Evolutionary conservation across 2,888 invertebrate genomes (phyloP).

Genomic region (Sericinus montela): DNA sequence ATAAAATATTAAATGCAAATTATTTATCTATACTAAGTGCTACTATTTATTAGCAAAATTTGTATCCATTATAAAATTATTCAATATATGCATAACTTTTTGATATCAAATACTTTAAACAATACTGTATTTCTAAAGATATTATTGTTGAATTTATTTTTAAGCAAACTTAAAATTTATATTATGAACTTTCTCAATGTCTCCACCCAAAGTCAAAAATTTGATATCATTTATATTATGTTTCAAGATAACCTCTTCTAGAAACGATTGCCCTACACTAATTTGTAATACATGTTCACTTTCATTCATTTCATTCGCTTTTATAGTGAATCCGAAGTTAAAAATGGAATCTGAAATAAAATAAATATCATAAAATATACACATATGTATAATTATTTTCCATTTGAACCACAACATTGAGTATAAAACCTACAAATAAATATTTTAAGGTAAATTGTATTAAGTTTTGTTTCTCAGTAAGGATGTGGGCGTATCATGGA

Average conservation of each 20-base stretch:
- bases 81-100: constrained; percentile 1
- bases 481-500: too few relatives aligned
- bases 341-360: constrained; percentile 38
- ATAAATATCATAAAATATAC: too few relatives aligned
- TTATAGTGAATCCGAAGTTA: constrained; percentile 18
- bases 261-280: constrained; percentile 28
- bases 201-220: constrained; percentile 44
- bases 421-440: too few relatives aligned
- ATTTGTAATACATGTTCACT: constrained; percentile 26
- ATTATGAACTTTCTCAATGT: constrained; percentile 39
- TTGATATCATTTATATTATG: constrained; percentile 42
- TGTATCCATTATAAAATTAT: neutral
- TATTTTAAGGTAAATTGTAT: too few relatives aligned
- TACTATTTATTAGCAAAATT: too few relatives aligned
- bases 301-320: constrained; percentile 6
- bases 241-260: constrained; percentile 34
- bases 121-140: too few relatives aligned
- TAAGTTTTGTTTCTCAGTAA: too few relatives aligned
- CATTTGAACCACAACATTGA: too few relatives aligned
- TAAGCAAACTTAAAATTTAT: constrained; percentile 42
- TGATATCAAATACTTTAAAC: too few relatives aligned
- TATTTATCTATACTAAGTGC: too few relatives aligned
- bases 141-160: constrained; percentile 12
- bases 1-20: too few relatives aligned
- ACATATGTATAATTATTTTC: too few relatives aligned